Conservation (phyloP, 35 echinoderm and acorn worm genomes). For the Ophiothrix spiculata region DNA sequence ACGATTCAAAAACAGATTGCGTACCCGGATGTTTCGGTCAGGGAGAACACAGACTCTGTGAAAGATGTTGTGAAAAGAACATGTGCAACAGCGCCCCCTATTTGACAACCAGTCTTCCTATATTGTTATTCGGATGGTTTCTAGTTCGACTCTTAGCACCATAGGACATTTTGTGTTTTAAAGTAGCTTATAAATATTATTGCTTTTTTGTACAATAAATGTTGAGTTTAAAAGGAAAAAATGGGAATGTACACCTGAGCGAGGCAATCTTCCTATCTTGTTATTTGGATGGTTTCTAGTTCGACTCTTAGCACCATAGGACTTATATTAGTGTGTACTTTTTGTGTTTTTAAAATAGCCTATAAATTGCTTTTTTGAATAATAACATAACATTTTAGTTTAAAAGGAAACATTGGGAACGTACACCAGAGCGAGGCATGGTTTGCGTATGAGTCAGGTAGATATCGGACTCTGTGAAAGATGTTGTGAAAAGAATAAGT, state of each 20-base stretch:
- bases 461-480: constrained; percentile 5
- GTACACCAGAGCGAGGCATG: no score
- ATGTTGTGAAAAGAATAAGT: constrained; percentile 35
- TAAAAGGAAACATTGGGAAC: no score
- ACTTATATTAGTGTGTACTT: no score
- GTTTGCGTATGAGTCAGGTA: not conserved
- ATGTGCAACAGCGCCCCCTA: constrained; percentile 34
- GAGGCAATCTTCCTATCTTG: constrained; percentile 27
- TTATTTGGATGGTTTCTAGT: constrained; percentile 13
- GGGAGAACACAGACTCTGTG: constrained; percentile 3
- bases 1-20: constrained; percentile 24
- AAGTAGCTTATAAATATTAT: no score
- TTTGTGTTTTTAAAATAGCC: no score
- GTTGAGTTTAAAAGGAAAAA: no score
- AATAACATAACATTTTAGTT: no score
- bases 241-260: no score
- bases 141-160: not conserved
- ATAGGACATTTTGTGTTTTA: not conserved
- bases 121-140: constrained; percentile 22
- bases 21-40: constrained; percentile 32
- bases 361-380: no score
- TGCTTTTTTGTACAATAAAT: no score
- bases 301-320: not conserved
- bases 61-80: constrained; percentile 30
- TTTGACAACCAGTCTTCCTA: constrained; percentile 16